Base-by-base conservation (phyloP, 2,113 vertebrate genomes). In the Petroica traversi region DNA sequence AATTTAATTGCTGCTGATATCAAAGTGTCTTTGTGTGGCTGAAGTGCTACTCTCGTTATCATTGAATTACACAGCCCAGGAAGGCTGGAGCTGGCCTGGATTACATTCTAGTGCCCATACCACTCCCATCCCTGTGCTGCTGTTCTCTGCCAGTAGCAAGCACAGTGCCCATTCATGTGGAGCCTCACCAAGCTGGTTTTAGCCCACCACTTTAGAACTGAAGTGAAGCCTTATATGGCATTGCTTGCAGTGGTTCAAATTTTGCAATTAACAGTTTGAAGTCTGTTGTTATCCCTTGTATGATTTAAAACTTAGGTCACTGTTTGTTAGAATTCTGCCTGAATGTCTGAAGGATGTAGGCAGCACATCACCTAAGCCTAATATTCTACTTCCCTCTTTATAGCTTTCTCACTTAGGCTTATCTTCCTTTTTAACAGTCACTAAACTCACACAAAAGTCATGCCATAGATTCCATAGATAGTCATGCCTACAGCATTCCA, bases 401-500 rank as follows among this genome's bases (percentile, higher is more conserved):
- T 59, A 75, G 33, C 48, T 77, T 95, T 80, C 81, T 89, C 57
- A 77, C 68, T 94, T 88, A 79, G 38, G 69, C 41, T 94, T 91
- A 25, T 48, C 61, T 91, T 81, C 84, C 49, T 24, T 54, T 62
- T 79, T 68, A 92, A 74, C 51, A 83, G 83, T 80, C 63, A 87
- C 43, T 91, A 89, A 94, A 51, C 43, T 93, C 55, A 67, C 7
- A 2, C 61, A 72, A 29, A 91, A 89, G 66, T 82, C 74, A 66
- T 90, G 85, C 40, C 75, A 54, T 76, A 38, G 66, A 80, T 95
- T 87, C 86, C 82, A 64, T 85, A 93, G 90, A 85, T 87, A 95
- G 75, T 79, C 67, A 58, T 94, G 85, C 66, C 82, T 93, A 83
- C 77, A 88, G 75, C 81, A 61, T 88, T 95, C 85, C 92, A 88